These are phyloP conservation scores for Melangyna quadrimaculata DNA, from an alignment of 2,888 invertebrate species.

Conservation along the genomic window DNA sequence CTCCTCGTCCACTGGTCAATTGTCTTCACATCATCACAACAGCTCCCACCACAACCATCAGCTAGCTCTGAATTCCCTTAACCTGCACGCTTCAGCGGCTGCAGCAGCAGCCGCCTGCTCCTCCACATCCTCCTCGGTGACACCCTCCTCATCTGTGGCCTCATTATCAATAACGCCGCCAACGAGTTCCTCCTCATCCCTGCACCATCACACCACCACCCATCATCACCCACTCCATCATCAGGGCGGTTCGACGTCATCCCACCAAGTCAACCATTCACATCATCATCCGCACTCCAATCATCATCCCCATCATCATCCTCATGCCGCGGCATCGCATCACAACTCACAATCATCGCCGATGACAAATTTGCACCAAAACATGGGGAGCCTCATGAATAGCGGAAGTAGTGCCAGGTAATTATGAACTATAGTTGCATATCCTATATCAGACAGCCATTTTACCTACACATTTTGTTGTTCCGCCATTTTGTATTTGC, in stretches of 20 bases:
- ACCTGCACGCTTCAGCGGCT: constrained; percentile 73
- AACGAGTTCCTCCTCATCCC: constrained; percentile 71
- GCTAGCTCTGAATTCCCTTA: constrained; percentile 77
- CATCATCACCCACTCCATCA: constrained; percentile 71
- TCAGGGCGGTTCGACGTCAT: constrained; percentile 66
- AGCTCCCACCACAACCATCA: constrained; percentile 77
- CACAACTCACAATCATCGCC: constrained; percentile 79
- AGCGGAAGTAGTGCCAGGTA: constrained; percentile 81
- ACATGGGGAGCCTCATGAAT: constrained; percentile 81
- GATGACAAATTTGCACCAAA: constrained; percentile 80
- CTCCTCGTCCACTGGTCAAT: constrained; percentile 74
- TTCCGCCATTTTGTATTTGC: constrained; percentile 60
- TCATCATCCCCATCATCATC: constrained; percentile 75
- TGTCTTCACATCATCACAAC: constrained; percentile 73
- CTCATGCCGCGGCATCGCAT: constrained; percentile 78
- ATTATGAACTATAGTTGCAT: constrained; percentile 48
- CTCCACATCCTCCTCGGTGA: constrained; percentile 66
- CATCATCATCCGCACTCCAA: constrained; percentile 75
- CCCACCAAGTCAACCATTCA: constrained; percentile 73
- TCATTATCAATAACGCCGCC: constrained; percentile 67
- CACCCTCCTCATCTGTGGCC: constrained; percentile 71
- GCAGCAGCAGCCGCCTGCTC: constrained; percentile 65
- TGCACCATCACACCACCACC: constrained; percentile 61
- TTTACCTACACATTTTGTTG: background rate
- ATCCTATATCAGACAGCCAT: constrained; percentile 22